Evolutionary conservation across 2,888 invertebrate species (phyloP).

Genomic region (Tanypteryx hageni): DNA sequence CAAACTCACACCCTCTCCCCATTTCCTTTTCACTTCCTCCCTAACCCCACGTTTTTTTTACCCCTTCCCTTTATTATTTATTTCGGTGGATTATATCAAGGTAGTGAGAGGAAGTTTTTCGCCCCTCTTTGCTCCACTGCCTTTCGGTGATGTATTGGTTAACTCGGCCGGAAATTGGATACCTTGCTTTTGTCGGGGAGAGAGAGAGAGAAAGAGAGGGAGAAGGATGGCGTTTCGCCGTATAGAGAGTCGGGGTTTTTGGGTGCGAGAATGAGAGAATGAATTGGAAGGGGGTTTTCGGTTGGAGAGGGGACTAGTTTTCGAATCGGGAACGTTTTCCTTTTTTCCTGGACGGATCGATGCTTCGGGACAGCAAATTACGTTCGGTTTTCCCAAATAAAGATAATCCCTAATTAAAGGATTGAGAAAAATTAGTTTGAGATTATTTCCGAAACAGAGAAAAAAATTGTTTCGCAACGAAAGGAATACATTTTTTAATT

Average conservation of each 20-base stretch:
- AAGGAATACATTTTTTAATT: too few species aligned
- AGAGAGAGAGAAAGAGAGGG: neutral
- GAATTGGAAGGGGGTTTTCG: neutral
- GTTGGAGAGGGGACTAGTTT: neutral
- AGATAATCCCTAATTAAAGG: too few species aligned
- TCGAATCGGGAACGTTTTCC: neutral
- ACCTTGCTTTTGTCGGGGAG: conserved; percentile 48
- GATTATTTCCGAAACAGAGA: too few species aligned
- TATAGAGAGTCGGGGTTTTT: neutral
- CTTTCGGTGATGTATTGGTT: conserved; percentile 53
- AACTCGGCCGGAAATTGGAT: conserved; percentile 58
- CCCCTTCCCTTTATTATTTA: neutral
- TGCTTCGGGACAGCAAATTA: too few species aligned
- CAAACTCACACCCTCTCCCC: neutral
- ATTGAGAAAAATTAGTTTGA: too few species aligned
- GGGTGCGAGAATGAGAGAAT: neutral
- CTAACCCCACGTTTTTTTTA: too few species aligned
- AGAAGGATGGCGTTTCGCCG: neutral
- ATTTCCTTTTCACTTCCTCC: neutral
- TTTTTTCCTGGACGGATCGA: too few species aligned
- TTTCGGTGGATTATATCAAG: conserved; percentile 31
- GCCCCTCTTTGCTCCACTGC: neutral
- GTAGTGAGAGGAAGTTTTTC: conserved; percentile 20
- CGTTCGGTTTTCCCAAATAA: too few species aligned
- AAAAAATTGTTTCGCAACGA: too few species aligned